These are phyloP conservation scores for Rutpela maculata DNA, from an alignment of 2,888 invertebrate species.

Conservation along the genomic window DNA sequence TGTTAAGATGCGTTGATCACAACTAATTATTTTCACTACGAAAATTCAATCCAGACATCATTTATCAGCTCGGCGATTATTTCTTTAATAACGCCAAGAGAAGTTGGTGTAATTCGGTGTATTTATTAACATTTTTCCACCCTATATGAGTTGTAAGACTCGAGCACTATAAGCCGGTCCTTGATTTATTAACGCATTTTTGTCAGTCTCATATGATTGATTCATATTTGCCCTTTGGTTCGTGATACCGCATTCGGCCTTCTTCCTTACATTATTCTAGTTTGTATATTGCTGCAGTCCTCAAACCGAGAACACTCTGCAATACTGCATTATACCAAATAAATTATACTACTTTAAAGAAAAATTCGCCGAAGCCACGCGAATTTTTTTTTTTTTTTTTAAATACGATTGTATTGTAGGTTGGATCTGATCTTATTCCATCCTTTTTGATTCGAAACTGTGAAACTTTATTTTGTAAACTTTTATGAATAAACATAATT, in stretches of 20 bases:
- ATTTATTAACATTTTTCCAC: constrained; percentile 15
- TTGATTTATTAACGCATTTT: constrained; percentile 29
- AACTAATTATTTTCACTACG: background rate
- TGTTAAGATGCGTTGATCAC: background rate
- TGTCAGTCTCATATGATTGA: constrained; percentile 17
- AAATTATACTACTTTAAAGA: too few species aligned
- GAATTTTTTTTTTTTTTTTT: too few species aligned
- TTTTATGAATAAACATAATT: too few species aligned
- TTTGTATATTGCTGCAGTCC: background rate
- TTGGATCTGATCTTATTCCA: too few species aligned
- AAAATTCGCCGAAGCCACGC: too few species aligned
- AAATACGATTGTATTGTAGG: too few species aligned
- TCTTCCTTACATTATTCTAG: background rate
- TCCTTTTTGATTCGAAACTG: too few species aligned
- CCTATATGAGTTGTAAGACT: constrained; percentile 15
- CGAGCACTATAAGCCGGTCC: constrained; percentile 1
- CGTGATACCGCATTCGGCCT: background rate
- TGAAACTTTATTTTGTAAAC: too few species aligned
- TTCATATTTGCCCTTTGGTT: background rate
- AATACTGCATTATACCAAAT: too few species aligned
- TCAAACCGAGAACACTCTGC: too few species aligned
- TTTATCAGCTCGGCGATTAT: constrained; percentile 2
- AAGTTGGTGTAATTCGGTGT: background rate
- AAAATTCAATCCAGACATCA: background rate
- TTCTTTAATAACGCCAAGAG: background rate